A percentile compares a stretch with the other conserved stretches of the same genome.
Conservation (phyloP, 1,140 invertebrate species). For the Cotesia typhae region DNA sequence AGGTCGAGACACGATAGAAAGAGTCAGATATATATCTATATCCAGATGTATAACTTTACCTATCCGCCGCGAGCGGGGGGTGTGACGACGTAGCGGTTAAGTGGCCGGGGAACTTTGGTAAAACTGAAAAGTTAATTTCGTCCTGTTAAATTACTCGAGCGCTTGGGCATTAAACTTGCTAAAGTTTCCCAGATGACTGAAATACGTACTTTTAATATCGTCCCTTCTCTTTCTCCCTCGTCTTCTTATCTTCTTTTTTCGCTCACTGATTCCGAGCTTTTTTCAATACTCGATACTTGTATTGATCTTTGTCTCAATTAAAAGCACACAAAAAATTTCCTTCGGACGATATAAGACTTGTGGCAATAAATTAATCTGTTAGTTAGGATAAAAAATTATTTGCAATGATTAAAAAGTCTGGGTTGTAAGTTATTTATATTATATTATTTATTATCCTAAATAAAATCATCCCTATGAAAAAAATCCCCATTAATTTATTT, state of each 20-base stretch:
- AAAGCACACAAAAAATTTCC: too few relatives aligned
- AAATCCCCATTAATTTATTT: too few relatives aligned
- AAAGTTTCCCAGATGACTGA: conserved; percentile 62
- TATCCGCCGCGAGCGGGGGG: neutral
- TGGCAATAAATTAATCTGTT: too few relatives aligned
- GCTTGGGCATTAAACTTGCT: conserved; percentile 62
- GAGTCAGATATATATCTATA: neutral
- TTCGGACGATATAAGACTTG: too few relatives aligned
- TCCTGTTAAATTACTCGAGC: conserved; percentile 65
- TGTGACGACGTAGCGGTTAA: conserved; percentile 34
- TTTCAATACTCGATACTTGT: too few relatives aligned
- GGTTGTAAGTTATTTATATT: too few relatives aligned
- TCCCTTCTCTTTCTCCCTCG: neutral
- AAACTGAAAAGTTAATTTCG: conserved; percentile 66
- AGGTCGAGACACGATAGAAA: conserved; percentile 13
- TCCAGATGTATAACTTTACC: too few relatives aligned
- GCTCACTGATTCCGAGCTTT: neutral
- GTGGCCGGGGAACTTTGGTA: conserved; percentile 60
- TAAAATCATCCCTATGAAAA: too few relatives aligned
- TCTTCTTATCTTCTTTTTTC: neutral
- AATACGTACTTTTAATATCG: conserved; percentile 51
- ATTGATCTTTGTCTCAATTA: too few relatives aligned
- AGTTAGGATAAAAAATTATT: too few relatives aligned
- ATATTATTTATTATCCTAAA: too few relatives aligned
- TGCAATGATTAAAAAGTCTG: too few relatives aligned